Percentiles rank a stretch among this genome's conserved stretches.
Evolutionary conservation across 2,113 vertebrate genomes (phyloP).

Genomic region (Notothenia coriiceps): DNA sequence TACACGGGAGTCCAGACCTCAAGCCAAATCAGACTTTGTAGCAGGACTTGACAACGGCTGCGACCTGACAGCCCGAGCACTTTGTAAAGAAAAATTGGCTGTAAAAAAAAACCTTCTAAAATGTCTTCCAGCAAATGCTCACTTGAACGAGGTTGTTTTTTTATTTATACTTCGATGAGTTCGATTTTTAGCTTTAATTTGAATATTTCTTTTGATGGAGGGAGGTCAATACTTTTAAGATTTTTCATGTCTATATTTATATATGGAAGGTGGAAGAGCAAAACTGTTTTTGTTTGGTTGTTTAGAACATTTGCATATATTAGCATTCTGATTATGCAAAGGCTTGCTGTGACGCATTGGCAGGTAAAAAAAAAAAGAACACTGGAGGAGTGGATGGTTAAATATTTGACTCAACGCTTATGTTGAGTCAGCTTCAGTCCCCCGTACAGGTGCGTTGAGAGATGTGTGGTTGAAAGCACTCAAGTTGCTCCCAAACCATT

Average conservation of each 20-base stretch:
- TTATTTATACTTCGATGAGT: conserved; percentile 28
- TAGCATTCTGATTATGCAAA: conserved; percentile 51
- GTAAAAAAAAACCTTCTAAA: not conserved
- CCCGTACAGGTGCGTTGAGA: conserved; percentile 46
- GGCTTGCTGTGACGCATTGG: conserved; percentile 30
- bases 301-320: conserved; percentile 40
- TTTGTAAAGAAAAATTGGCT: not conserved
- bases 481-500: conserved; percentile 22
- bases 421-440: conserved; percentile 25
- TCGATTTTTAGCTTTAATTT: not conserved
- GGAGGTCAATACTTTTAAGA: not conserved
- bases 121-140: conserved; percentile 21
- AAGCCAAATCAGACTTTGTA: conserved; percentile 32
- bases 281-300: conserved; percentile 15
- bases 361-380: conserved; percentile 1
- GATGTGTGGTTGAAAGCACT: conserved; percentile 40
- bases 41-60: conserved; percentile 12
- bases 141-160: conserved; percentile 3
- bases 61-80: conserved; percentile 26
- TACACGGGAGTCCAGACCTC: conserved; percentile 20
- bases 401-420: conserved; percentile 2
- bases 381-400: not conserved
- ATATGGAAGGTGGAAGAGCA: conserved; percentile 9
- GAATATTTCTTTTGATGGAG: not conserved
- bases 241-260: conserved; percentile 13